A percentile compares a stretch with the other conserved stretches of the same genome.
These are phyloP conservation scores for Keiferia lycopersicella DNA, from an alignment of 2,888 invertebrate species.

Conservation along the genomic window DNA sequence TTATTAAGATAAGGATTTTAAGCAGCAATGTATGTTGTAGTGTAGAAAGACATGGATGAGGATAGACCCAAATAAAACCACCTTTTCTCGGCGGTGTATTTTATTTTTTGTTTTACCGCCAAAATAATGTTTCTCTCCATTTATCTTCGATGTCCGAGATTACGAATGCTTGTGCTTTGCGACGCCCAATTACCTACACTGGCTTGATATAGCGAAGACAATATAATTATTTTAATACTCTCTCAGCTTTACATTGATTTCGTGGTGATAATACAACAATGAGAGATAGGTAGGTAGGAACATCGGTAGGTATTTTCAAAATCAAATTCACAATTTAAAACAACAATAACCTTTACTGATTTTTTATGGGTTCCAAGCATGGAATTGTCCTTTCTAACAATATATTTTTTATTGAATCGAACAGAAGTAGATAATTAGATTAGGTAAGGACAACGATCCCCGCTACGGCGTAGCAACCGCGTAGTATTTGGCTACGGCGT, in stretches of 20 bases:
- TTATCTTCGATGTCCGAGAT: slow-evolving; percentile 10
- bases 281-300: not conserved
- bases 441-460: not conserved
- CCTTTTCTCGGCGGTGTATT: not conserved
- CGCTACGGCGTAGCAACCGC: slow-evolving; percentile 4
- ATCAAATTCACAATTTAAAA: no score
- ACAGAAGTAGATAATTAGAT: not conserved
- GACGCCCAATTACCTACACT: slow-evolving; percentile 10
- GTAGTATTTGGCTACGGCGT: not conserved
- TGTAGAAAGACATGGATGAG: not conserved
- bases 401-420: not conserved
- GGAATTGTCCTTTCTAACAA: not conserved
- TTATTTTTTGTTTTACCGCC: not conserved
- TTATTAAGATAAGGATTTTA: no score
- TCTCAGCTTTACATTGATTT: not conserved
- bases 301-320: not conserved
- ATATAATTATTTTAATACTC: not conserved
- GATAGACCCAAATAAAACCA: not conserved
- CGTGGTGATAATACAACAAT: slow-evolving; percentile 1
- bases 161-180: not conserved
- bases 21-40: no score
- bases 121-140: slow-evolving; percentile 9
- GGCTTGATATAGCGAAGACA: slow-evolving; percentile 3
- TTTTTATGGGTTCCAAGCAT: no score
- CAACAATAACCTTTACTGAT: no score